Base-by-base conservation (phyloP, 2,888 invertebrate species). In the Caenorhabditis afra region DNA sequence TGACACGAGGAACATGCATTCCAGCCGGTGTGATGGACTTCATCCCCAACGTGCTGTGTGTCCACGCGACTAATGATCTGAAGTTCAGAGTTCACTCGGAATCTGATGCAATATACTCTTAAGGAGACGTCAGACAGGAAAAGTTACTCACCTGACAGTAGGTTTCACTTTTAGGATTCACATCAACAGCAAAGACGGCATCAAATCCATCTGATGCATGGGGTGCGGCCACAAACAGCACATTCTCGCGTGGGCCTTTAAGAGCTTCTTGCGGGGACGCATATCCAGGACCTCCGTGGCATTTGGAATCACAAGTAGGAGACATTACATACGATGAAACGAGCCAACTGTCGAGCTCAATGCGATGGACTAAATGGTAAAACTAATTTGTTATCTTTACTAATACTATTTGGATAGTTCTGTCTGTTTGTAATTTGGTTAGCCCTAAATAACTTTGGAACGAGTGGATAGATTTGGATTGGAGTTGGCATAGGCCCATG, bases 11-110 rank as follows among this genome's bases (percentile, higher is more conserved):
- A 96, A 91, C 98, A 98, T 0, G 95, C 94, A 90, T 98, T 97
- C 97, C 97, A 98, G 0, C 97, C 97, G 49, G 94, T 94, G 90
- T 98, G 98, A 90, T 98, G 98, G 0, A 98, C 91, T 90, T 98
- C 98, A 88, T 98, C 95, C 0, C 94, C 94, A 3, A 92, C 91
- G 79, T 94, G 91, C 10, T 94, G 94, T 87, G 96, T 94, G 87
- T 93, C 93, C 0, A 96, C 93, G 20, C 96, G 94, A 90, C 95
- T 94, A 52, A 98, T 94, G 4, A 97, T 94, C 97, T 97, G 90
- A 1, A 86, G 83, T 67, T 41, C 37, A 11, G 7, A 29, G 29
- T 5, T 5, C 7, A 29, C 29, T 5, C 7, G 3, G 73, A 12
- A 39, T 50, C 58, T 49, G 20, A 66, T 22, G 22, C 57, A 37